Conservation (phyloP, 2,888 invertebrate species). For the Drosophila melanocephala region DNA sequence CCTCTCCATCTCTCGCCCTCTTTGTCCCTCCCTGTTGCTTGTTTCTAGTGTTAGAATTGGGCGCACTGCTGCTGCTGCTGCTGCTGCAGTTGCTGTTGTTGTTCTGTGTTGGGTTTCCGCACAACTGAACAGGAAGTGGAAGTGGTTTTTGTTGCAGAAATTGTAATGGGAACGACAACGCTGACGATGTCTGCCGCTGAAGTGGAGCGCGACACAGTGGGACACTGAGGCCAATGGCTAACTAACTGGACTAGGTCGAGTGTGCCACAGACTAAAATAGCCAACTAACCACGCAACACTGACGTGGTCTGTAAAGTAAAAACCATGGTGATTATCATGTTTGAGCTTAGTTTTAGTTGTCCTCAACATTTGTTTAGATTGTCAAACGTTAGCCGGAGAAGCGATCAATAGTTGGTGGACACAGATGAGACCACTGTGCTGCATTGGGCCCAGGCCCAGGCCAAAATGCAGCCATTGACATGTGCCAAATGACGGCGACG, state of each 20-base stretch:
- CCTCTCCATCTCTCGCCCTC: background rate
- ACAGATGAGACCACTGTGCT: slow-evolving; percentile 49
- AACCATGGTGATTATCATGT: background rate
- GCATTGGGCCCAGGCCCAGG: slow-evolving; percentile 29
- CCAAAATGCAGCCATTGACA: no score
- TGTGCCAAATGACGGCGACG: no score
- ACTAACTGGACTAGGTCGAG: slow-evolving; percentile 20
- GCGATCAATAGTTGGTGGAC: background rate
- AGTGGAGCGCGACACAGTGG: slow-evolving; percentile 58
- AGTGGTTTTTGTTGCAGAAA: slow-evolving; percentile 67
- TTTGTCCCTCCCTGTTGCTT: slow-evolving; percentile 5
- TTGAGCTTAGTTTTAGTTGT: background rate
- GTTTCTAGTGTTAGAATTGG: slow-evolving; percentile 65
- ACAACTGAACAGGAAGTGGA: slow-evolving; percentile 71
- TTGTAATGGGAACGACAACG: slow-evolving; percentile 46
- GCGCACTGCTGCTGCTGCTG: slow-evolving; percentile 22
- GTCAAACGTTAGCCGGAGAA: background rate
- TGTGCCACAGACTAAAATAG: slow-evolving; percentile 1
- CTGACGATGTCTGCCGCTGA: slow-evolving; percentile 19
- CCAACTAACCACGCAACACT: slow-evolving; percentile 1
- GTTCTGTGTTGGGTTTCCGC: slow-evolving; percentile 45
- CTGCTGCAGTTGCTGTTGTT: slow-evolving; percentile 17
- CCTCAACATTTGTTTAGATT: background rate
- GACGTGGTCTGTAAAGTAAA: background rate
- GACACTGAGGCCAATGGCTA: slow-evolving; percentile 17